These are phyloP conservation scores for Escarpia spicata DNA, from an alignment of 2,888 invertebrate species.

Conservation along the genomic window DNA sequence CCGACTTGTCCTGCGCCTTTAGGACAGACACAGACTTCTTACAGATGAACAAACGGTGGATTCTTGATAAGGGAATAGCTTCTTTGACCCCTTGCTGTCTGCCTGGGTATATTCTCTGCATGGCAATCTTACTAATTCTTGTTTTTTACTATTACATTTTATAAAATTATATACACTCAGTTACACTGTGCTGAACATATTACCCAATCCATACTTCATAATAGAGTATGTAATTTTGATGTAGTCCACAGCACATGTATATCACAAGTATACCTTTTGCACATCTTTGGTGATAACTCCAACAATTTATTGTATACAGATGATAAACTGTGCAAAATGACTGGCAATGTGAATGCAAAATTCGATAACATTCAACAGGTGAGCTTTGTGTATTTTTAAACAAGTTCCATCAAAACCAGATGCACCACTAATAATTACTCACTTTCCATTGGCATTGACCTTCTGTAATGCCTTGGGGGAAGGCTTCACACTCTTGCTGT, in stretches of 20 bases:
- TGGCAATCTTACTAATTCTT: too few species aligned
- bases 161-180: neutral
- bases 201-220: neutral
- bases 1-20: neutral
- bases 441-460: neutral
- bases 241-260: neutral
- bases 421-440: neutral
- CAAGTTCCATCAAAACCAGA: neutral
- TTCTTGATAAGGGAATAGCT: too few species aligned
- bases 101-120: too few species aligned
- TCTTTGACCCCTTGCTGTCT: too few species aligned
- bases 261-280: neutral
- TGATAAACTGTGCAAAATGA: too few species aligned
- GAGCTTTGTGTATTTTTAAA: neutral
- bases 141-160: neutral
- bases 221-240: neutral
- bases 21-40: neutral
- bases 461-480: conserved; percentile 31
- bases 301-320: too few species aligned
- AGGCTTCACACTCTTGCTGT: conserved; percentile 40
- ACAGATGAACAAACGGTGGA: too few species aligned
- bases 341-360: too few species aligned
- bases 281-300: neutral
- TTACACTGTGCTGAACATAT: neutral
- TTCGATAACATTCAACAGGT: neutral